A percentile compares a stretch with the other conserved stretches of the same genome.
phyloP scores from a whole-genome alignment of 2,888 invertebrate species.

The Deroplatys truncata region DNA sequence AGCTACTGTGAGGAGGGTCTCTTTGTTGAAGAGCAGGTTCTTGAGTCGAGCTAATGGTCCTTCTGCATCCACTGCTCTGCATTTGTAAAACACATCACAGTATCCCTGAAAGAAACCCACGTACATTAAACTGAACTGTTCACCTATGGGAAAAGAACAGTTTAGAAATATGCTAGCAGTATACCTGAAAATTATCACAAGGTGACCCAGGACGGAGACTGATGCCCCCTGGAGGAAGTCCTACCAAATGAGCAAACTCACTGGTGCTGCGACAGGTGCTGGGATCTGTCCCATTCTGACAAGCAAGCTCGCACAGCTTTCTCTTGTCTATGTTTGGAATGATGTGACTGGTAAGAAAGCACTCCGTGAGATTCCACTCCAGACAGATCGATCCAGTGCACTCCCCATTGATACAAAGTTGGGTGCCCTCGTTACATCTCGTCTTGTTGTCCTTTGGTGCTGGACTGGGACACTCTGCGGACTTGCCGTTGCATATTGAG shows the following conservation, averaged over 20 bases:
- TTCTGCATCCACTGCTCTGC: constrained; percentile 97
- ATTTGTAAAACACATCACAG: constrained; percentile 98
- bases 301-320: constrained; percentile 94
- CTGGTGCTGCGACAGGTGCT: constrained; percentile 80
- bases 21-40: constrained; percentile 88
- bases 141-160: too few relatives aligned
- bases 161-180: not conserved
- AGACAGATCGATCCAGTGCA: constrained; percentile 95
- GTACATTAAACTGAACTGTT: too few relatives aligned
- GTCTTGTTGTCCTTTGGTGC: constrained; percentile 80
- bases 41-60: constrained; percentile 95
- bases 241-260: constrained; percentile 71
- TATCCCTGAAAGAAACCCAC: constrained; percentile 67
- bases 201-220: constrained; percentile 93
- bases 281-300: constrained; percentile 75
- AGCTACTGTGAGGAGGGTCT: constrained; percentile 81
- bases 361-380: constrained; percentile 90
- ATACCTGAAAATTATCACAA: constrained; percentile 94
- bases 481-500: constrained; percentile 78
- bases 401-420: constrained; percentile 82
- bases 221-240: constrained; percentile 74
- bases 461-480: constrained; percentile 85
- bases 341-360: constrained; percentile 82
- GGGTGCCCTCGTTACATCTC: constrained; percentile 89
- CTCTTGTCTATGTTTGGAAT: constrained; percentile 73